Conservation (phyloP, 2,888 invertebrate genomes). For the Amphipoea lucens region DNA sequence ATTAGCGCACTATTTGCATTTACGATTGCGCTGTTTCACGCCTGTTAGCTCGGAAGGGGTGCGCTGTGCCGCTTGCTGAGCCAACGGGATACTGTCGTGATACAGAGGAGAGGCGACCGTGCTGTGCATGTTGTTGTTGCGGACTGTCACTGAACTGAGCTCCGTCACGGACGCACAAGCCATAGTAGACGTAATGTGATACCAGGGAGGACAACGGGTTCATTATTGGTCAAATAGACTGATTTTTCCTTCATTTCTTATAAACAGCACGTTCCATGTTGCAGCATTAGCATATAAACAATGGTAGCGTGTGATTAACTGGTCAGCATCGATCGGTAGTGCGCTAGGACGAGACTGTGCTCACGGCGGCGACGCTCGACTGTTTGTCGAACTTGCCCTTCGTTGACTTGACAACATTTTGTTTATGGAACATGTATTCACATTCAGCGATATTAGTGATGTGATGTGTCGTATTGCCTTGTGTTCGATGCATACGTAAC, state of each 20-base stretch:
- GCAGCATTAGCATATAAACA: not conserved
- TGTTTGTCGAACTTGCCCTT: not conserved
- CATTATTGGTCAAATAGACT: not conserved
- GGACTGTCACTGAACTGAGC: not conserved
- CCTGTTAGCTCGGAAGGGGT: slow-evolving; percentile 69
- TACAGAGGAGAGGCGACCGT: not conserved
- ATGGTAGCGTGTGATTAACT: not conserved
- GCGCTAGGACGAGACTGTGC: not conserved
- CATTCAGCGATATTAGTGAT: not conserved
- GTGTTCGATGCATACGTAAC: too few species aligned
- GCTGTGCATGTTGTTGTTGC: slow-evolving; percentile 55
- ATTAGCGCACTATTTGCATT: slow-evolving; percentile 84
- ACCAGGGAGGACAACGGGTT: not conserved
- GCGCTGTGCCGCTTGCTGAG: slow-evolving; percentile 43
- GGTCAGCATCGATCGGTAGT: not conserved
- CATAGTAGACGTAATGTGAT: not conserved
- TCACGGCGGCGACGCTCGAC: too few species aligned
- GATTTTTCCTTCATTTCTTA: not conserved
- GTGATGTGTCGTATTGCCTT: not conserved
- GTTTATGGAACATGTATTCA: not conserved
- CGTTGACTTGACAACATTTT: not conserved
- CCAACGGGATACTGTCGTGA: not conserved
- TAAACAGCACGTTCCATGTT: not conserved
- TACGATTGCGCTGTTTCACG: slow-evolving; percentile 75
- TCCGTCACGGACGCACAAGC: not conserved